Percentiles rank a stretch among this genome's conserved stretches.
phyloP scores from a whole-genome alignment of 2,113 vertebrate species.

The Rhinoptilus africanus region DNA sequence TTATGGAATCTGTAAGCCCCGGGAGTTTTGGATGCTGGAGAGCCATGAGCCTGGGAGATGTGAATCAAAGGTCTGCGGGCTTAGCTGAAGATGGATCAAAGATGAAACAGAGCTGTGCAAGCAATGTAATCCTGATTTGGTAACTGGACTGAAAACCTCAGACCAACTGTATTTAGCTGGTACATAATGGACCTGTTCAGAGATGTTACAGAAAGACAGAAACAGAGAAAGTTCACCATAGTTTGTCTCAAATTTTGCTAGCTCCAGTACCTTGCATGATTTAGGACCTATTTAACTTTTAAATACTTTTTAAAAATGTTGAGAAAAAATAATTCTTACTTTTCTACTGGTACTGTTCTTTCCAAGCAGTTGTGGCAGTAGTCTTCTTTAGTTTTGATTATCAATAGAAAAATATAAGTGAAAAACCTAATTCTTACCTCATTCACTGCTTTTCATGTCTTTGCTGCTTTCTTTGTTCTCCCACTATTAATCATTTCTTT shows the following conservation, averaged over 20 bases:
- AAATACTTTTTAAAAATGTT: background rate
- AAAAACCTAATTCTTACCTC: background rate
- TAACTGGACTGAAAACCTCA: background rate
- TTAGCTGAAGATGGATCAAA: background rate
- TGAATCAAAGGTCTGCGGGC: background rate
- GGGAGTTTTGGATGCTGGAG: background rate
- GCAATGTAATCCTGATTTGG: background rate
- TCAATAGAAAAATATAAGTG: background rate
- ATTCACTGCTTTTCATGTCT: background rate
- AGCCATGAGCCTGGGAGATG: background rate
- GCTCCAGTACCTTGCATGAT: background rate
- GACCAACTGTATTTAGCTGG: background rate
- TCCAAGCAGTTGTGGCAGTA: background rate
- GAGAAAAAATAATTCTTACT: background rate
- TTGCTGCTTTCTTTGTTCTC: background rate
- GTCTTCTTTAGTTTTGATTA: background rate
- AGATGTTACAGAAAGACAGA: background rate
- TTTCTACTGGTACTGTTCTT: background rate
- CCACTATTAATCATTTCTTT: background rate
- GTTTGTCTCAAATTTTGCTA: background rate
- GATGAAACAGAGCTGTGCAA: background rate
- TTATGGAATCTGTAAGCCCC: background rate
- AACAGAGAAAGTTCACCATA: background rate
- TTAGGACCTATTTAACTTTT: background rate
- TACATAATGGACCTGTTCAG: background rate